Percentiles rank a stretch among this genome's conserved stretches.
Evolutionary conservation across 2,888 invertebrate genomes (phyloP).

Genomic region (Chaetogeoica ovagalla): DNA sequence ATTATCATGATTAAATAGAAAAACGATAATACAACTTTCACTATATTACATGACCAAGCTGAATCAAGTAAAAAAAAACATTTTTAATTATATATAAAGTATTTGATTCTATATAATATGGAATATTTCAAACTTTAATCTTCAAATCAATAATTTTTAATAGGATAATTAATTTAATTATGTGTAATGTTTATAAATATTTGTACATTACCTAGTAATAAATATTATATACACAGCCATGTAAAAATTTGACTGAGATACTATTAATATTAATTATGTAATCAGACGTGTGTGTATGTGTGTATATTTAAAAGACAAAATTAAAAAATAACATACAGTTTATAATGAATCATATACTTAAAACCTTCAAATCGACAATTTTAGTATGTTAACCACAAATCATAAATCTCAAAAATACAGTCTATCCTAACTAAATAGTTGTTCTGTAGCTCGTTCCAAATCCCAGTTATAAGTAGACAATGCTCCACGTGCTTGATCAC

Average conservation of each 20-base stretch:
- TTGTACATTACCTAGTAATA: neutral
- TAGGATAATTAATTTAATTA: neutral
- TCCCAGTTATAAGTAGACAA: conserved; percentile 93
- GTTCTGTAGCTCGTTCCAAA: conserved; percentile 87
- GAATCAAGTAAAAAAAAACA: no score
- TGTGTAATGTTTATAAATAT: neutral
- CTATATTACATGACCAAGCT: no score
- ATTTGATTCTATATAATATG: neutral
- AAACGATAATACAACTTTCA: no score
- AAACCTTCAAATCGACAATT: conserved; percentile 12
- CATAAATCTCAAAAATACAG: conserved; percentile 12
- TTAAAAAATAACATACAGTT: conserved; percentile 33
- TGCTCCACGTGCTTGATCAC: conserved; percentile 84
- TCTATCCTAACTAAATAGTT: conserved; percentile 72
- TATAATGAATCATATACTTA: conserved; percentile 29
- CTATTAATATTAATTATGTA: conserved; percentile 7
- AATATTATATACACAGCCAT: neutral
- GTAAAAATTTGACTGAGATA: neutral
- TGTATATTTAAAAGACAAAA: neutral
- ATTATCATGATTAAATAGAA: no score
- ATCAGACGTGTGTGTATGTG: neutral
- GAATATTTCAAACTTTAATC: neutral
- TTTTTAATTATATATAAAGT: no score
- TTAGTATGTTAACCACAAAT: conserved; percentile 17
- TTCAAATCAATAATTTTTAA: neutral